Evolutionary conservation across 1,140 invertebrate species (phyloP).

Genomic region (Zophobas atratus): DNA sequence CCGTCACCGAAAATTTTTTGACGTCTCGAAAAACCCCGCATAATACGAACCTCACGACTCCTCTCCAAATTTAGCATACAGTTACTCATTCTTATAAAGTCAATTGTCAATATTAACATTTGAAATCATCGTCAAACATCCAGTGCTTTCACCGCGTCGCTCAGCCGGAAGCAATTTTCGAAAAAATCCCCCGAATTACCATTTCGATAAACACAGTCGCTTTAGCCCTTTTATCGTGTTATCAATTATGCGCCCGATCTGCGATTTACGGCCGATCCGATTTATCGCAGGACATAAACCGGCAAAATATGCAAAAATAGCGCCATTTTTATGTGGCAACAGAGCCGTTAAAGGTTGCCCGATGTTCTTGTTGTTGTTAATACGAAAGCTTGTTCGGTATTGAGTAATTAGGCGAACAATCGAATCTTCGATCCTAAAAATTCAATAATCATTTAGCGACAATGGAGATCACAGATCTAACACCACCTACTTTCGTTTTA

Average conservation of each 20-base stretch:
- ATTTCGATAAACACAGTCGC: too few relatives aligned
- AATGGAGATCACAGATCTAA: conserved; percentile 22
- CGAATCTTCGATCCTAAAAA: conserved; percentile 16
- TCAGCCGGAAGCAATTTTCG: too few relatives aligned
- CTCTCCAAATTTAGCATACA: too few relatives aligned
- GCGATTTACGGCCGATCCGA: not conserved
- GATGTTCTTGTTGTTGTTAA: not conserved
- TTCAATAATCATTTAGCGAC: conserved; percentile 24
- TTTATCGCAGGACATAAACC: too few relatives aligned
- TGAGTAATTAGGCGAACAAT: conserved; percentile 15
- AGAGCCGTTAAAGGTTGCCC: not conserved
- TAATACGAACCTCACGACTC: too few relatives aligned
- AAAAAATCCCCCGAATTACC: too few relatives aligned
- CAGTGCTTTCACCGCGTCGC: not conserved
- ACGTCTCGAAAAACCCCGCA: too few relatives aligned
- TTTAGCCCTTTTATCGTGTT: too few relatives aligned
- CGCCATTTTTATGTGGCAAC: not conserved
- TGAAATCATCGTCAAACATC: conserved; percentile 1
- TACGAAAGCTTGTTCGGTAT: not conserved
- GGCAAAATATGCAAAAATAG: too few relatives aligned
- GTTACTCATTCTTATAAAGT: not conserved
- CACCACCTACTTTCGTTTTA: conserved; percentile 24
- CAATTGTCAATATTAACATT: conserved; percentile 19
- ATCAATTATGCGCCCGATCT: not conserved
- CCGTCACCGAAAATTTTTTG: too few relatives aligned